These are phyloP conservation scores for Macrochelys suwanniensis DNA, from an alignment of 2,797 vertebrate genomes.

Conservation along the genomic window DNA sequence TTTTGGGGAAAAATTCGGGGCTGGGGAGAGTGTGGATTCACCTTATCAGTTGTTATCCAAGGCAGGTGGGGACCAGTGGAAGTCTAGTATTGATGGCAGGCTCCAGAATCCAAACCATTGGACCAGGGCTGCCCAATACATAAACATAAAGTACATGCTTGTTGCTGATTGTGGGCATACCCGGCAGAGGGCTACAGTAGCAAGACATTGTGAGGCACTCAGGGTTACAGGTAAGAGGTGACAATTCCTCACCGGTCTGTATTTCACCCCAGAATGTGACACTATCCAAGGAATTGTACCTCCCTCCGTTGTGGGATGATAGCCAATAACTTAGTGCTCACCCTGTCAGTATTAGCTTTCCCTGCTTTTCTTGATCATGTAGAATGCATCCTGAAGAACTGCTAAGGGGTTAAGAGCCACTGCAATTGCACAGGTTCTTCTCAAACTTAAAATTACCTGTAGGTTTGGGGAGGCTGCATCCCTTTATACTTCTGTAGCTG, in stretches of 20 bases:
- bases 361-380: neutral
- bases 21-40: neutral
- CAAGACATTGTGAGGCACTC: neutral
- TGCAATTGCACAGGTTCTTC: neutral
- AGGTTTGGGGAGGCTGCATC: neutral
- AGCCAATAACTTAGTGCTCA: neutral
- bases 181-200: neutral
- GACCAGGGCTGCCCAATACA: neutral
- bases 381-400: neutral
- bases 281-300: fast-evolving
- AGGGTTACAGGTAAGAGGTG: neutral
- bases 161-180: neutral
- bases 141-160: neutral
- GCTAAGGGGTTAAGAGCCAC: neutral
- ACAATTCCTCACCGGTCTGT: neutral
- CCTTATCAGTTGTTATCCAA: neutral
- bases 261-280: neutral
- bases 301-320: neutral
- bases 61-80: neutral
- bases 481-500: neutral
- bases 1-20: neutral
- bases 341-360: neutral
- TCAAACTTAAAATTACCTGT: fast-evolving
- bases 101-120: no score
- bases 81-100: neutral